Evolutionary conservation across 2,797 vertebrate genomes (phyloP), one percentile per base, ranked within the genome.

Genomic region (Champsocephalus gunnari): DNA sequence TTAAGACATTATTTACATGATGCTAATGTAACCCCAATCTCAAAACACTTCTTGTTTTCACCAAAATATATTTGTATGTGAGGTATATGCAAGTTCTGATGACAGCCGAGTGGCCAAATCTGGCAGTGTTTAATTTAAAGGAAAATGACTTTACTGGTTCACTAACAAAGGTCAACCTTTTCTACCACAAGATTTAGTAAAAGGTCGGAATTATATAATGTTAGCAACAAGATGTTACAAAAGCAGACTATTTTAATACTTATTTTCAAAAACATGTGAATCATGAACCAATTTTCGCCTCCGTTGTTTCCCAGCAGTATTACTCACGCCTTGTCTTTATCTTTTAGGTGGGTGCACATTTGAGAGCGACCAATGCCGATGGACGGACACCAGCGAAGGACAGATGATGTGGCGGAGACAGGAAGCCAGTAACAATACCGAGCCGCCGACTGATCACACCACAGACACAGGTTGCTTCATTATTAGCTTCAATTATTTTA

Each of bases 311-410:
- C 19, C 54, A 58, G 28, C 61, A 19, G 47, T 32, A 0, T 75
- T 50, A 45, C 19, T 76, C 45, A 78, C 14, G 1, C 12, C 17
- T 77, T 47, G 3, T 41, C 34, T 43, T 47, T 16, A 53, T 32
- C 14, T 76, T 83, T 58, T 57, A 95, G 95, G 95, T 78, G 74
- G 82, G 0, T 96, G 95, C 77, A 90, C 93, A 9, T 96, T 96
- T 92, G 95, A 95, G 75, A 80, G 45, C 0, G 82, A 90, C 61
- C 84, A 89, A 62, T 96, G 95, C 48, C 65, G 53, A 3, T 96
- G 95, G 95, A 82, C 21, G 24, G 92, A 94, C 78, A 61, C 51
- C 21, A 90, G 92, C 59, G 70, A 82, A 12, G 89, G 90, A 74
- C 69, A 34, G 34, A 91, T 77, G 64, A 83, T 56, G 74, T 96